Base-by-base conservation (phyloP, 2,113 vertebrate species). In the human region DNA sequence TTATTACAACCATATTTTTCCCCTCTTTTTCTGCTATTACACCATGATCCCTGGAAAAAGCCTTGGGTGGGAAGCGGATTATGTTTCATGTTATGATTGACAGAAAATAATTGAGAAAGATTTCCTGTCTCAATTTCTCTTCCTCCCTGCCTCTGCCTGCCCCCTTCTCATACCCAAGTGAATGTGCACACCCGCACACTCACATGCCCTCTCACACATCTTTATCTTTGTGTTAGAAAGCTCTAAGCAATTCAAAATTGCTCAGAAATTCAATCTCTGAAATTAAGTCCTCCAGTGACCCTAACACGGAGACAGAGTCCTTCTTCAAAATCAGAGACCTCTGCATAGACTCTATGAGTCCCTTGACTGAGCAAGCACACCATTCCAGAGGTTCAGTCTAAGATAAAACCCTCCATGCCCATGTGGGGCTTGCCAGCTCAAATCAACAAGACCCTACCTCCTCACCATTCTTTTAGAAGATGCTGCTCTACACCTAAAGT, bases 271-370 rank as follows among this genome's bases (percentile, higher is more conserved):
- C 43, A 32, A 99, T 99, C 98, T 99, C 99, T 0, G 99, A 99
- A 98, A 99, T 99, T 72, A 99, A 99, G 88, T 99, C 99, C 38
- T 99, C 99, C 97, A 99, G 99, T 0, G 99, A 99, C 20, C 99
- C 0, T 99, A 99, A 66, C 98, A 98, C 99, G 99, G 99, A 99
- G 98, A 99, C 99, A 0, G 99, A 99, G 90, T 99, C 99, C 35
- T 99, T 99, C 6, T 99, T 99, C 30, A 99, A 99, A 98, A 99
- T 99, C 0, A 99, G 99, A 38, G 99, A 99, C 98, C 98, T 99
- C 84, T 99, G 99, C 78, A 97, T 64, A 72, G 88, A 93, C 43
- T 79, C 82, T 17, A 0, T 93, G 55, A 80, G 89, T 66, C 8
- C 95, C 91, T 91, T 94, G 96, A 88, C 45, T 72, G 0, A 0